Conservation (phyloP, 2,797 vertebrate species). For the Lindbergichthys nudifrons region DNA sequence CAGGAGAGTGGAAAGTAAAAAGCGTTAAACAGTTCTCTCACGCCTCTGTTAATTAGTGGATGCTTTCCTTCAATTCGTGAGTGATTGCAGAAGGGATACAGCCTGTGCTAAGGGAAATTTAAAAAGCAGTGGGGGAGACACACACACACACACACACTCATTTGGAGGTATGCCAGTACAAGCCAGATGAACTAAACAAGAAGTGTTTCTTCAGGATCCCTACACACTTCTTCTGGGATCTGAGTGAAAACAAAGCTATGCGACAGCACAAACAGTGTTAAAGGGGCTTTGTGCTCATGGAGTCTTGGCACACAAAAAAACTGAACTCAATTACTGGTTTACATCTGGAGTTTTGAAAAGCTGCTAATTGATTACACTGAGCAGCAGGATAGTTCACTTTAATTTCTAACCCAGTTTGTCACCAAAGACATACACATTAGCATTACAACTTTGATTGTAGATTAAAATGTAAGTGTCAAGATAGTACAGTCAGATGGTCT, state of each 20-base stretch:
- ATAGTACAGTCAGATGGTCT: neutral
- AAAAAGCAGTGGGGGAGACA: conserved; percentile 35
- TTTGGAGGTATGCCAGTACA: conserved; percentile 21
- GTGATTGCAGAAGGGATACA: conserved; percentile 36
- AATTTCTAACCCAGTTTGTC: conserved; percentile 5
- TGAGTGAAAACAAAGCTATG: conserved; percentile 18
- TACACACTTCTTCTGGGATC: conserved; percentile 4
- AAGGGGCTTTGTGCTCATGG: conserved; percentile 3
- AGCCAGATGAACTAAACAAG: conserved; percentile 21
- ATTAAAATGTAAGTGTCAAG: neutral
- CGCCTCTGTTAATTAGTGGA: conserved; percentile 56
- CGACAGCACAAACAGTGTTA: conserved; percentile 4
- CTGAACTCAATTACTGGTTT: neutral
- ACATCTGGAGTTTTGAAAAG: conserved; percentile 8
- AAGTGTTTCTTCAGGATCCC: conserved; percentile 20
- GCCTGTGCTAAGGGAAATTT: conserved; percentile 44
- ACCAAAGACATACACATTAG: neutral
- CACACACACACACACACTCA: neutral
- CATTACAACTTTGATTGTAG: neutral
- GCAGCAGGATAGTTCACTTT: conserved; percentile 20
- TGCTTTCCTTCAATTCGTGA: conserved; percentile 47
- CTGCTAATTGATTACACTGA: conserved; percentile 27
- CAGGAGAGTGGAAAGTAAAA: conserved; percentile 15
- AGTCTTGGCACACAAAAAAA: neutral
- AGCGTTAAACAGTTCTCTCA: conserved; percentile 28